Base-by-base conservation (phyloP, 2,888 invertebrate genomes). In the Molanna angustata region DNA sequence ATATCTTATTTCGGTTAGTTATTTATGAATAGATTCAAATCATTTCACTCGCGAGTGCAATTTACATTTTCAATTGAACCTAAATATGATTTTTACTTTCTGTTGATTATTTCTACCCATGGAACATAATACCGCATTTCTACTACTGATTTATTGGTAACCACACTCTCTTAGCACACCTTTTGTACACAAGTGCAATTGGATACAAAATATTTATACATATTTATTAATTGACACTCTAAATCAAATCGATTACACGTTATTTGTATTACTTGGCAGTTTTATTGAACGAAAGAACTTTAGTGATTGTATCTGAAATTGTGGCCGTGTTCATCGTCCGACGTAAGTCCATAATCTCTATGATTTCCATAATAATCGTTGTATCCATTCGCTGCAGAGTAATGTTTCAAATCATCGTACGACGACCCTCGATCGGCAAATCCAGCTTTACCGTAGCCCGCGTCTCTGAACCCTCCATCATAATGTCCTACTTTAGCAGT, bases 391-490 rank as follows among this genome's bases (percentile, higher is more conserved):
- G 72, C 70, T 58, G 72, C 73, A 17, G 70, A 68, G 64, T 72
- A 78, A 22, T 73, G 76, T 61, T 70, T 72, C 35, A 72, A 68
- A 32, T 73, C 68, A 42, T 79, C 78, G 58, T 78, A 73, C 39
- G 73, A 69, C 61, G 73, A 75, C 9, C 80, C 80, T 61, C 73
- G 73, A 52, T 78, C 76, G 44, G 70, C 67, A 61, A 72, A 72
- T 1, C 78, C 80, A 64, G 73, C 67, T 58, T 75, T 74, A 1
- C 74, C 77, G 20, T 68, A 69, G 21, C 76, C 64, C 11, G 70
- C 76, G 61, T 76, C 73, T 39, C 72, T 68, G 44, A 70, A 72
- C 33, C 76, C 72, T 32, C 75, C 64, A 56, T 71, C 69, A 40
- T 66, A 57, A 40, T 67, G 64, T n/a, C 65, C 66, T 16, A 65